These are phyloP conservation scores for Amblyjoppa proteus DNA, from an alignment of 2,888 invertebrate species.

Conservation along the genomic window DNA sequence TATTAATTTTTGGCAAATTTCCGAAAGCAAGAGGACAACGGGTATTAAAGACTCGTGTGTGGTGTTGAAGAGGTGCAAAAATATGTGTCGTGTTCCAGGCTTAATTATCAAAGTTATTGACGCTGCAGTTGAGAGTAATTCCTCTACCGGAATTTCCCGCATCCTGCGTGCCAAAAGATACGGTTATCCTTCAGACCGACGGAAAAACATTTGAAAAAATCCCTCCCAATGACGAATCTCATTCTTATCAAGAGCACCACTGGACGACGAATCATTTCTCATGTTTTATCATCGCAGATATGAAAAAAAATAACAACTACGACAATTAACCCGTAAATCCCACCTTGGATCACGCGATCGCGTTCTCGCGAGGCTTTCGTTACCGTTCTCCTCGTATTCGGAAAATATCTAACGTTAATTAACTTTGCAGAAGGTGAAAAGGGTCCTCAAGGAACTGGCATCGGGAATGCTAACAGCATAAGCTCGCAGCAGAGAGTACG, in stretches of 20 bases:
- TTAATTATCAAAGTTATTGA: neutral
- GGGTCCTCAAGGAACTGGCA: conserved; percentile 34
- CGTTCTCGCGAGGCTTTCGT: neutral
- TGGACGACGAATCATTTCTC: neutral
- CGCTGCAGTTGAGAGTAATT: neutral
- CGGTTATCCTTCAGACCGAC: conserved; percentile 29
- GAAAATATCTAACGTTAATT: neutral
- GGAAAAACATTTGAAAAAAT: conserved; percentile 12
- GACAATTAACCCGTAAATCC: neutral
- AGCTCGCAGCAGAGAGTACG: conserved; percentile 85
- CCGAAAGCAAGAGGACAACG: neutral
- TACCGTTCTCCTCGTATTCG: neutral
- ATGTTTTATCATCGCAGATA: neutral
- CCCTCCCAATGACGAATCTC: neutral
- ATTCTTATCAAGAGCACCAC: neutral
- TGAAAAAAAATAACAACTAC: neutral
- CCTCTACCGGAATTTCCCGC: neutral
- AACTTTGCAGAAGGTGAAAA: conserved; percentile 47
- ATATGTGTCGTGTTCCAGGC: neutral
- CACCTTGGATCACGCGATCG: conserved; percentile 2
- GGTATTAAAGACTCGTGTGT: too few relatives aligned
- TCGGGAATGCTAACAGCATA: conserved; percentile 47
- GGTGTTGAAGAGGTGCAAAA: neutral
- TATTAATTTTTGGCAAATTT: neutral
- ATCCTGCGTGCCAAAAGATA: conserved; percentile 29